Base-by-base conservation (phyloP, 2,797 vertebrate genomes). In the Ctenochaetus hawaiiensis region DNA sequence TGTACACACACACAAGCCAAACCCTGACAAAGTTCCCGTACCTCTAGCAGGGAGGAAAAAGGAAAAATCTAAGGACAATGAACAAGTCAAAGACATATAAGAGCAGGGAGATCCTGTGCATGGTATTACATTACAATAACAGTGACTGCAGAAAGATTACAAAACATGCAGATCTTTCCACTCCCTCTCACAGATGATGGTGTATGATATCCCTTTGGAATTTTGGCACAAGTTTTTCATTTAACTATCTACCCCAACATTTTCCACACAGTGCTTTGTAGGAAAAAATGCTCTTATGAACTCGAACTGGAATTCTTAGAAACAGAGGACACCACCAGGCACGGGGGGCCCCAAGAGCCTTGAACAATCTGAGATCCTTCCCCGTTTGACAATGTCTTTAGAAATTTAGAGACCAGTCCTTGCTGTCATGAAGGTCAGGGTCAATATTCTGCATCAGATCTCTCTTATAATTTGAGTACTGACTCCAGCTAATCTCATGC, bases 31-130 rank as follows among this genome's bases (percentile, higher is more conserved):
- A 84, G 80, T 61, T 81, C 62, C 37, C 59, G 62, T 17, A 77
- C 68, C 80, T 83, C 89, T 87, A 4, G 14, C 48, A 85, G 69
- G 65, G 60, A 72, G 77, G 80, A 64, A 72, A 79, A 81, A 65
- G 87, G 75, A 89, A 91, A 85, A 90, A 81, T 77, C 52, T 18
- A 69, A 83, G 73, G 81, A 84, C 89, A 89, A 89, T 86, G 86
- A 82, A 79, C 67, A 78, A 79, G 81, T 84, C 63, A 84, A 82
- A 85, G 77, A 83, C 86, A 83, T 77, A 58, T 72, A 68, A 89
- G 83, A 64, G 68, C 67, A 22, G 20, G 41, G 34, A 44, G 73
- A 80, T 60, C 76, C 53, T 83, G 43, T 67, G 51, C 10, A 52
- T 58, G 51, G 43, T 49, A 63, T 90, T 84, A 77, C 64, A 75